Evolutionary conservation across 2,888 invertebrate genomes (phyloP), one percentile per base, ranked within the genome.

Genomic region (Busseola fusca): DNA sequence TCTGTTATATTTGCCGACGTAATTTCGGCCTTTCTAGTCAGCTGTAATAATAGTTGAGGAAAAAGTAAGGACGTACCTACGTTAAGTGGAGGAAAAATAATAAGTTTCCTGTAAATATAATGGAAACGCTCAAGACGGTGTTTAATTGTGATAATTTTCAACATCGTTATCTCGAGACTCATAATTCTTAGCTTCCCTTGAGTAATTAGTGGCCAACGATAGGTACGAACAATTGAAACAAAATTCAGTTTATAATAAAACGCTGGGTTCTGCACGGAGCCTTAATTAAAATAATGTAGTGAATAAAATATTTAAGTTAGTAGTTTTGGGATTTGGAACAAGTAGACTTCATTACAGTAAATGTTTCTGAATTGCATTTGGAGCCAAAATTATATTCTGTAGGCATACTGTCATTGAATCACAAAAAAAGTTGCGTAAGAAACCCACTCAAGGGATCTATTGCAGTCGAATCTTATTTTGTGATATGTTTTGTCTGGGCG

Each of bases 121-220:
- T 72, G 72, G 74, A 72, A 78, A 67, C 72, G 81, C 77, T 83
- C 76, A 83, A 86, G 85, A 84, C 78, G 75, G 82, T 85, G 84
- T 88, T 88, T 86, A 87, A 88, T 88, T 87, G 84, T 86, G 85
- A 86, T 87, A 86, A 88, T 88, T 86, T 85, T 81, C 84, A 83
- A 81, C 85, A 85, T 86, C 86, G 81, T 89, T 88, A 87, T 87
- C 86, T 76, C 72, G 76, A 76, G 82, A 83, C 82, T 88, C 87
- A 86, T 88, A 84, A 85, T 85, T 86, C 85, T 82, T 81, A 74
- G 78, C 82, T 81, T 86, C 84, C 81, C 83, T 76, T 74, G 83
- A 85, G 86, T 86, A 88, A 88, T 88, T 87, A 87, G 82, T 81
- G 82, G 84, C 75, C 77, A 81, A 72, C 78, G 80, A 83, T 85